Base-by-base conservation (phyloP, 37 sponge, comb jelly and placozoan genomes). In the Sycon ciliatum region DNA sequence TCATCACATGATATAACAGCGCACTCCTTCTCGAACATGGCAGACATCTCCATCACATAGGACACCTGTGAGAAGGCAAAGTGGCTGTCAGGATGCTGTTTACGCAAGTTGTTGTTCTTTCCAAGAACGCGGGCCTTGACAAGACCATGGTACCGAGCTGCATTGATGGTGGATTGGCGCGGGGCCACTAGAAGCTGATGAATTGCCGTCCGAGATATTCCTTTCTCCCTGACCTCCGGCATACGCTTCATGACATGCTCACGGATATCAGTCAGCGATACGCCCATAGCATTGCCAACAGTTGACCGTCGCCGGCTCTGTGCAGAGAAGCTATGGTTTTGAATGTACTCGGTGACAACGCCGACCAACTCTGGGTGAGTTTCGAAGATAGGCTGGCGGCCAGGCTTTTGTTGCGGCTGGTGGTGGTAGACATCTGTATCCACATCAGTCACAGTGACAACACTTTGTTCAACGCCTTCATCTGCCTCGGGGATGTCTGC, bases 1-100 rank as follows among this genome's bases (percentile, higher is more conserved):
- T 73, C 74, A 61, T 73, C 74, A 73, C 74, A 73, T 28, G 35
- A 34, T 24, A 73, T 35, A n/a, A 70, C 22, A 28, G 28, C 27
- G 30, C 71, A 69, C 36, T 69, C 70, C n/a, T n/a, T n/a, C 42
- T 42, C 30, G 30, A 46, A 70, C 4, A 31, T 23, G 28, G 22
- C 52, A 38, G 71, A 23, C 28, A 70, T 38, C 52, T 70, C 71
- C 29, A 39, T 46, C 52, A 34, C 29, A 49, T 70, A 70, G 52
- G 42, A 30, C 23, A 70, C 71, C 26, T 70, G 52, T 39, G 71
- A 39, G 13, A 42, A 42, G 49, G 49, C 49, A 42, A 42, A 13
- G 49, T 42, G 49, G 13, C 13, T 13, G 13, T 42, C 49, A 9
- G 9, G 49, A 42, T 42, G 49, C 13, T 42, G 13, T 13, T 42